phyloP scores from a whole-genome alignment of 2,113 vertebrate genomes.

The Myrmophylax atrothorax region DNA sequence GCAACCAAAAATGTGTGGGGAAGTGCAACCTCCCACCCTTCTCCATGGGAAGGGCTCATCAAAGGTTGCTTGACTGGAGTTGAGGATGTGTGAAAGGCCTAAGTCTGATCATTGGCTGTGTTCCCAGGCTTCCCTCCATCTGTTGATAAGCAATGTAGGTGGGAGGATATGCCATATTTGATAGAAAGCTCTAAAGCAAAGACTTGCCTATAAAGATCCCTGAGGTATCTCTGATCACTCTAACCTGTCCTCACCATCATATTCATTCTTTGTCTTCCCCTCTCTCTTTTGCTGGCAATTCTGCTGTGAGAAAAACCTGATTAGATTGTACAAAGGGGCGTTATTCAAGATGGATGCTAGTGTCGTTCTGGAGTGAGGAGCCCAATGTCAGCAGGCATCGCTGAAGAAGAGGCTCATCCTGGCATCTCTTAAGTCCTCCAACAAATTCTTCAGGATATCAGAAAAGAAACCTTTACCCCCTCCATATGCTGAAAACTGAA shows the following conservation, averaged over 20 bases:
- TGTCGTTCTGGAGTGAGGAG: neutral
- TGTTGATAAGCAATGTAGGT: constrained; percentile 54
- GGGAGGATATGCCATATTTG: constrained; percentile 49
- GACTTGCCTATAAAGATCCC: constrained; percentile 60
- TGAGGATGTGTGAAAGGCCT: constrained; percentile 55
- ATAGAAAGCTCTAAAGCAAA: constrained; percentile 64
- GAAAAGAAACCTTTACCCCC: neutral
- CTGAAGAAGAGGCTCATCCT: constrained; percentile 5
- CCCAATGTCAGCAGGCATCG: neutral
- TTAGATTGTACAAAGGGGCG: neutral
- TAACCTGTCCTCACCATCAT: neutral
- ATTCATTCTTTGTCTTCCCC: neutral
- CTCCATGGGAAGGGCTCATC: constrained; percentile 38
- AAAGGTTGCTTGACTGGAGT: constrained; percentile 55
- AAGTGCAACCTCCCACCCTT: constrained; percentile 49
- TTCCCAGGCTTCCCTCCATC: constrained; percentile 65
- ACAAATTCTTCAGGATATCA: neutral
- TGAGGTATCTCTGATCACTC: constrained; percentile 63
- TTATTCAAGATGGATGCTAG: constrained; percentile 13
- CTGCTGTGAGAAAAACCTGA: constrained; percentile 12
- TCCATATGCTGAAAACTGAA: neutral
- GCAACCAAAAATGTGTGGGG: neutral
- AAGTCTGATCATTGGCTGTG: constrained; percentile 50
- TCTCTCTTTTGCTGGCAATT: constrained; percentile 24
- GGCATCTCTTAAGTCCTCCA: neutral